Evolutionary conservation across 2,888 invertebrate species (phyloP).

Genomic region (Sarcophaga caerulescens): DNA sequence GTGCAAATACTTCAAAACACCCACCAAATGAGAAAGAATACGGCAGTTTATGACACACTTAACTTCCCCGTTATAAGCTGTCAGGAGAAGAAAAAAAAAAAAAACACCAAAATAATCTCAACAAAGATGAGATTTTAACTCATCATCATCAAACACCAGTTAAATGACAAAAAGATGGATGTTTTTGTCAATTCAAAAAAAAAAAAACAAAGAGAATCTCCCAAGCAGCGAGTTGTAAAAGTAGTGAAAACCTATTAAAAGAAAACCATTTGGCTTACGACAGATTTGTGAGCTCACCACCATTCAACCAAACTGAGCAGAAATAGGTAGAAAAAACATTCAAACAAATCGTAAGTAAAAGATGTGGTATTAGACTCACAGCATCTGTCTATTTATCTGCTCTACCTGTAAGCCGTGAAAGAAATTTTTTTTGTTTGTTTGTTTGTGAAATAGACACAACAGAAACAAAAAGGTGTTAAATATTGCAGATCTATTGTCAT

Average conservation of each 20-base stretch:
- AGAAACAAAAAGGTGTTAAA: background rate
- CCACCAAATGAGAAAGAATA: too few relatives aligned
- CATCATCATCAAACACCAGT: constrained; percentile 8
- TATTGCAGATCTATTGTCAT: constrained; percentile 17
- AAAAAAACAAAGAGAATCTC: background rate
- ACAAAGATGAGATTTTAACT: constrained; percentile 22
- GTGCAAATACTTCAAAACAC: too few relatives aligned
- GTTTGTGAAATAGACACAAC: background rate
- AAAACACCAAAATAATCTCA: background rate
- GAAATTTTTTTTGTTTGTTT: background rate
- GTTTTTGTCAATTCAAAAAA: background rate
- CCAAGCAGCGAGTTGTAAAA: background rate
- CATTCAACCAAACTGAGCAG: background rate
- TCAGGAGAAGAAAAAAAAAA: background rate
- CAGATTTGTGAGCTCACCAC: constrained; percentile 16
- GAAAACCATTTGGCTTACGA: constrained; percentile 25
- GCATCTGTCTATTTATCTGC: background rate
- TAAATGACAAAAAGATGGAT: constrained; percentile 36
- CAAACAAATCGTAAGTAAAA: too few relatives aligned
- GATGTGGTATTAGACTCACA: background rate
- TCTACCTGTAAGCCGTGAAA: background rate
- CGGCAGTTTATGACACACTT: background rate
- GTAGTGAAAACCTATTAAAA: constrained; percentile 22
- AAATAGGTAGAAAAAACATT: too few relatives aligned
- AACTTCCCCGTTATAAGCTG: constrained; percentile 16